These are phyloP conservation scores for Coboldia fuscipes DNA, from an alignment of 1,140 invertebrate genomes.

Conservation along the genomic window DNA sequence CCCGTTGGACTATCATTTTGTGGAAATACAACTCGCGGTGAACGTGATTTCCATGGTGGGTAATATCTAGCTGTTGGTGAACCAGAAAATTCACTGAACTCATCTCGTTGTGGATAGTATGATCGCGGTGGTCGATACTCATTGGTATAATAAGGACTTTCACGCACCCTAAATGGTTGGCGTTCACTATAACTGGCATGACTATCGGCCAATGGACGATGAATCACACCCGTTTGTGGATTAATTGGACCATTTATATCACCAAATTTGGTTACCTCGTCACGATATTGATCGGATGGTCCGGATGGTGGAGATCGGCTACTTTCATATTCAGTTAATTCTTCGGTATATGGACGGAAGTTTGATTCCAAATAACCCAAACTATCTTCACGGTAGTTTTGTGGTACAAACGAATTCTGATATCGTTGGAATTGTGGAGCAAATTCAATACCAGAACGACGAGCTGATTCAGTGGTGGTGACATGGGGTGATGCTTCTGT, in stretches of 20 bases:
- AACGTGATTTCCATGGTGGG: conserved; percentile 21
- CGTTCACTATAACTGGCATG: neutral
- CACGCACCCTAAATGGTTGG: neutral
- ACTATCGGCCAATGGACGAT: conserved; percentile 10
- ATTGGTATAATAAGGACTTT: neutral
- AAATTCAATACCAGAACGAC: conserved; percentile 18
- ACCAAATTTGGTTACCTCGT: conserved; percentile 20
- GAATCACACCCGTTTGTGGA: conserved; percentile 15
- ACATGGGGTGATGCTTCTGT: no score
- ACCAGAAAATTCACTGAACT: conserved; percentile 7
- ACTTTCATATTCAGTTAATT: conserved; percentile 3
- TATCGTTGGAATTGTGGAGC: conserved; percentile 6
- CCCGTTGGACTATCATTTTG: conserved; percentile 24
- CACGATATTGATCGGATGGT: conserved; percentile 14
- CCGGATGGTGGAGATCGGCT: neutral
- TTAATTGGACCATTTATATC: conserved; percentile 19
- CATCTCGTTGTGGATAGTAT: conserved; percentile 11
- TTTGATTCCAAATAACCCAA: conserved; percentile 14
- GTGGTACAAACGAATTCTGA: conserved; percentile 15
- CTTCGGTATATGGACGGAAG: conserved; percentile 12
- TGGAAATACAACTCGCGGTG: conserved; percentile 31
- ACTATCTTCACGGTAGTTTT: conserved; percentile 18
- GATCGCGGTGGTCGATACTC: conserved; percentile 8
- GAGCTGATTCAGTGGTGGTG: no score
- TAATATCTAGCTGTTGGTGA: conserved; percentile 15